phyloP scores from a whole-genome alignment of 2,888 invertebrate genomes.

The Ptilodon capucinus region DNA sequence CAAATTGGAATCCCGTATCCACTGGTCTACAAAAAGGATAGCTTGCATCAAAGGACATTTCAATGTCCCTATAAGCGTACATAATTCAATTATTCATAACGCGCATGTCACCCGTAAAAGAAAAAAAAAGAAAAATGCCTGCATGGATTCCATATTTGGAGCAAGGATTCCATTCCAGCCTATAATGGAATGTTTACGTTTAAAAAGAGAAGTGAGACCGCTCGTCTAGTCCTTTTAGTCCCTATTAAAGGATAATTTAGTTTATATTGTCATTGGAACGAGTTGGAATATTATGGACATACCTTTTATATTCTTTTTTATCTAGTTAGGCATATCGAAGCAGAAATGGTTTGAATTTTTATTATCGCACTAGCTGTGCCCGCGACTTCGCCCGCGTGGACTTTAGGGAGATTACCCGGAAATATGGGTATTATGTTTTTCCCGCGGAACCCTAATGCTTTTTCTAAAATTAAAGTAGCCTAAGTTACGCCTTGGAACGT shows the following conservation, averaged over 20 bases:
- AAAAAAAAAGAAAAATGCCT: slow-evolving; percentile 10
- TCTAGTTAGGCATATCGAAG: too few species aligned
- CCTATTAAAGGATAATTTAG: slow-evolving; percentile 65
- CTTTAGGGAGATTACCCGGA: too few species aligned
- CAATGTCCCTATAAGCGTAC: background rate
- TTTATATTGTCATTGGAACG: slow-evolving; percentile 61
- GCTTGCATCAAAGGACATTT: background rate
- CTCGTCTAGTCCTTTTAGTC: slow-evolving; percentile 28
- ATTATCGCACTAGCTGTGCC: too few species aligned
- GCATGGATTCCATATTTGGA: slow-evolving; percentile 25
- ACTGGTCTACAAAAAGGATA: background rate
- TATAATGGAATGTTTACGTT: slow-evolving; percentile 28
- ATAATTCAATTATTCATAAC: slow-evolving; percentile 36
- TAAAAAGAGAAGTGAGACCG: slow-evolving; percentile 22
- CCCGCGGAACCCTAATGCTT: too few species aligned
- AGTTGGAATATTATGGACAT: slow-evolving; percentile 28
- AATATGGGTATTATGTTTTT: too few species aligned
- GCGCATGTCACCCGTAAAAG: slow-evolving; percentile 16
- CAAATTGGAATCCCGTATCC: background rate
- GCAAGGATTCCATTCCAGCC: slow-evolving; percentile 20
- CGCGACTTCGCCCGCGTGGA: too few species aligned
- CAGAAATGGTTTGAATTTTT: too few species aligned
- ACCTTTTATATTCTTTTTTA: background rate
- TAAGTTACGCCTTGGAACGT: too few species aligned
- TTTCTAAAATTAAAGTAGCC: too few species aligned